Evolutionary conservation across 2,113 vertebrate genomes (phyloP), one percentile per base, ranked within the genome.

Genomic region (Mungos mungo): DNA sequence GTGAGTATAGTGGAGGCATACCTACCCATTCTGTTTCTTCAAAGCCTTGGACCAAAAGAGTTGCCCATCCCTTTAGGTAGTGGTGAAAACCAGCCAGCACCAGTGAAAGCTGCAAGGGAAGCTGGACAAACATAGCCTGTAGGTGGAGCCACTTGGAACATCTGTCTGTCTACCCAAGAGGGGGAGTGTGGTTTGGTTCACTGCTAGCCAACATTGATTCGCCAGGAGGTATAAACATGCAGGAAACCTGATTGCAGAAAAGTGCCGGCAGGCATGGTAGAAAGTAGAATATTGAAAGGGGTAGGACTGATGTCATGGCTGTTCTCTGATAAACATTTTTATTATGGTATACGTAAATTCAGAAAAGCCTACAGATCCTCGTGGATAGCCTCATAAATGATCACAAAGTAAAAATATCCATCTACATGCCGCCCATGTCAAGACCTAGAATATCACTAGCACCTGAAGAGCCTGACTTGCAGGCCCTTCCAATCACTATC

Each of bases 391-490:
- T 27, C 69, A 88, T 5, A 45, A 84, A 35, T 71, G 12, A 52
- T 35, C 21, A 45, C 68, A 66, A 81, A 92, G 50, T 69, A 47
- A 81, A 95, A 80, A 93, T 19, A 57, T 0, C 16, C 45, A 11
- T 3, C 9, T 31, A 7, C 27, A 16, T 35, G 57, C 25, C 21
- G 41, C 33, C 29, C 23, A 14, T 38, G 52, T 57, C 38, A 82
- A 63, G 23, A 82, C 76, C 12, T 25, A 47, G 19, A 57, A n/a
- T 29, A 33, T 63, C 60, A 1, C 27, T 38, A 38, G 18, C 0
- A 19, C 11, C n/a, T 1, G 14, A n/a, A 15, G 23, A n/a, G 11
- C 11, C 27, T 41, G 18, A 3, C 3, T 15, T 5, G 7, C 0
- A 18, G 35, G 27, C 19, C 25, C 54, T 88, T 41, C 33, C 12